A percentile compares a stretch with the other conserved stretches of the same genome.
phyloP scores from a whole-genome alignment of 2,888 invertebrate species.

The Acleris laterana region DNA sequence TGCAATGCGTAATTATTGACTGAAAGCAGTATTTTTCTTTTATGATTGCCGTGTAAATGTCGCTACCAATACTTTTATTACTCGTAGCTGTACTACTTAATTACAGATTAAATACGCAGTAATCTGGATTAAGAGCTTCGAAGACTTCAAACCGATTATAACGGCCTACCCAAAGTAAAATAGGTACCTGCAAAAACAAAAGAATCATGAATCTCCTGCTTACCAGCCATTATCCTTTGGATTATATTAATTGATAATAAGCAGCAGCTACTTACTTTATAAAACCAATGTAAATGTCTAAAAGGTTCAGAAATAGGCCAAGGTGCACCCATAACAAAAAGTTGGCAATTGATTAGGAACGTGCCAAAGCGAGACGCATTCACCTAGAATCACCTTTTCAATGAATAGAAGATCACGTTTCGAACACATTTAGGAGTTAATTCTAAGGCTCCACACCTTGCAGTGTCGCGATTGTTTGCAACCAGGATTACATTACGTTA shows the following conservation, averaged over 20 bases:
- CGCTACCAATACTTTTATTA: constrained; percentile 13
- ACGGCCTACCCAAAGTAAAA: constrained; percentile 1
- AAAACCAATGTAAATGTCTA: too few species aligned
- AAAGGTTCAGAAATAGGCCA: constrained; percentile 41
- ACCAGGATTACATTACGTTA: constrained; percentile 80
- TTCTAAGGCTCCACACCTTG: constrained; percentile 68
- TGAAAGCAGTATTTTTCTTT: constrained; percentile 17
- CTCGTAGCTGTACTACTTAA: constrained; percentile 14
- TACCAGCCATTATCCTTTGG: too few species aligned
- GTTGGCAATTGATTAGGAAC: constrained; percentile 61
- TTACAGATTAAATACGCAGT: constrained; percentile 18
- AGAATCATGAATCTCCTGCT: too few species aligned
- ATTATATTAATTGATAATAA: too few species aligned
- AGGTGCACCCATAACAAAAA: constrained; percentile 52
- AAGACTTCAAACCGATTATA: neutral
- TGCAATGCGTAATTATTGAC: constrained; percentile 20
- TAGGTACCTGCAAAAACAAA: neutral
- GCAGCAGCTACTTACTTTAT: too few species aligned
- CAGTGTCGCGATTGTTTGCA: constrained; percentile 73
- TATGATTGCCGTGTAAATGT: constrained; percentile 16
- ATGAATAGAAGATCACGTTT: constrained; percentile 60
- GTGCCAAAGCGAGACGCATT: constrained; percentile 71
- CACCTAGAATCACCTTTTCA: constrained; percentile 64
- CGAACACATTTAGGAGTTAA: constrained; percentile 60
- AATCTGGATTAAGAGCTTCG: constrained; percentile 7